Percentiles rank a stretch among this genome's conserved stretches.
Evolutionary conservation across 2,113 vertebrate genomes (phyloP).

Genomic region (Lathamus discolor): DNA sequence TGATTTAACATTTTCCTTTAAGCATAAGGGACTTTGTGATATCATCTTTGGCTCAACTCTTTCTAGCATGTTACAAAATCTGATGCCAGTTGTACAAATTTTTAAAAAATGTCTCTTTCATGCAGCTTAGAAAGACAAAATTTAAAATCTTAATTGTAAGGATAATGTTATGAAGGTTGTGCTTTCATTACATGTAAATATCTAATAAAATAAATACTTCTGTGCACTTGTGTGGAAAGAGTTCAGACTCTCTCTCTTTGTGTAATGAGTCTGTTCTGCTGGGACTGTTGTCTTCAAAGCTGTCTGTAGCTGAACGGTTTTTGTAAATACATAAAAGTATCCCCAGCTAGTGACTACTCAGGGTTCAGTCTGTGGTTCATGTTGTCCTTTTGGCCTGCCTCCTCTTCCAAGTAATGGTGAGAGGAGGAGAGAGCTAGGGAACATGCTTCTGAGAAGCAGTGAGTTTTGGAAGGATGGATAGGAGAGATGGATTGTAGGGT

Average conservation of each 20-base stretch:
- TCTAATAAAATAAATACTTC: not conserved
- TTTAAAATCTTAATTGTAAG: not conserved
- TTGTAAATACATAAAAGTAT: not conserved
- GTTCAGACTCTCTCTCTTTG: not conserved
- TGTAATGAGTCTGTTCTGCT: not conserved
- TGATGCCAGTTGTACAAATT: conserved; percentile 32
- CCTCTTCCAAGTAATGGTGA: not conserved
- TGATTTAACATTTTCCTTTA: conserved; percentile 65
- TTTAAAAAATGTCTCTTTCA: not conserved
- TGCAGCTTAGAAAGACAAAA: not conserved
- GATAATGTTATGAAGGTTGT: not conserved
- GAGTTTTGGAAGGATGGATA: not conserved
- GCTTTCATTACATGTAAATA: not conserved
- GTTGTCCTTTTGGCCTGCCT: not conserved
- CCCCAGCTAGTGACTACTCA: not conserved
- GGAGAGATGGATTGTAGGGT: not conserved
- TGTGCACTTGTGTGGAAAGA: not conserved
- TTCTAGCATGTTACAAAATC: conserved; percentile 33
- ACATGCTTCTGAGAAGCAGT: not conserved
- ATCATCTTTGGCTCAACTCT: conserved; percentile 55
- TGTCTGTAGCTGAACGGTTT: not conserved
- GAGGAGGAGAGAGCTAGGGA: not conserved
- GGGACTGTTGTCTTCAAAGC: not conserved
- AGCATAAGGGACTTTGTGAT: conserved; percentile 58
- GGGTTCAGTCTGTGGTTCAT: not conserved